Base-by-base conservation (phyloP, 2,888 invertebrate species). In the Cecidostiba fungosa region DNA sequence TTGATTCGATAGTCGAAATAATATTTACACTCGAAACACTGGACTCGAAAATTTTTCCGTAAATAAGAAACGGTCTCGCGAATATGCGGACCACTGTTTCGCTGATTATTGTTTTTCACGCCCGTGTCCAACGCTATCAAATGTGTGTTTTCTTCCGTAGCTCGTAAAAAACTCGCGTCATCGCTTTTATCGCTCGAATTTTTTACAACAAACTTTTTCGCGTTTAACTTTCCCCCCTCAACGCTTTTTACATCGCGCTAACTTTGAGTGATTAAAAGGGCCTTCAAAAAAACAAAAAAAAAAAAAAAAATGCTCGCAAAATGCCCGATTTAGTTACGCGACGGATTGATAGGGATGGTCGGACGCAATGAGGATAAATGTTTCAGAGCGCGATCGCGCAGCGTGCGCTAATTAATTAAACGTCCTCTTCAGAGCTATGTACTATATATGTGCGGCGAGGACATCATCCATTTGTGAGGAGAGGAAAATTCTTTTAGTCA, bases 301-400 rank as follows among this genome's bases (percentile, higher is more conserved):
- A 10, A 39, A 39, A 10, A 10, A 54, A 77, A 73, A 73, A 73
- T 16, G 50, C 23, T 14, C 1, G 32, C 62, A 47, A 78, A 78
- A 59, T 23, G 36, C 54, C 32, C 62, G 74, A 84, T 74, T 80
- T 69, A 54, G 69, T 54, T 23, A 54, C 19, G 76, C 23, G 19
- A 74, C 79, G 76, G 85, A 85, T 85, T 77, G 80, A 80, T 80
- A 19, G 80, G 50, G 32, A 62, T 81, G 59, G 59, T 43, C 32
- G 59, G 69, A 43, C 77, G 23, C 77, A 80, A 85, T 77, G 59
- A 85, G 76, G 54, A 80, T 77, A 77, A 80, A 85, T 80, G 76
- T 77, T 54, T n/a, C 32, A 16, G 47, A 16, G 59, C 29, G 29
- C 19, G 54, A 3, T 23, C 16, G 23, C 19, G 47, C 47, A 14